A percentile compares a stretch with the other conserved stretches of the same genome.
Evolutionary conservation across 2,113 vertebrate genomes (phyloP).

Genomic region (Poecilia latipinna): DNA sequence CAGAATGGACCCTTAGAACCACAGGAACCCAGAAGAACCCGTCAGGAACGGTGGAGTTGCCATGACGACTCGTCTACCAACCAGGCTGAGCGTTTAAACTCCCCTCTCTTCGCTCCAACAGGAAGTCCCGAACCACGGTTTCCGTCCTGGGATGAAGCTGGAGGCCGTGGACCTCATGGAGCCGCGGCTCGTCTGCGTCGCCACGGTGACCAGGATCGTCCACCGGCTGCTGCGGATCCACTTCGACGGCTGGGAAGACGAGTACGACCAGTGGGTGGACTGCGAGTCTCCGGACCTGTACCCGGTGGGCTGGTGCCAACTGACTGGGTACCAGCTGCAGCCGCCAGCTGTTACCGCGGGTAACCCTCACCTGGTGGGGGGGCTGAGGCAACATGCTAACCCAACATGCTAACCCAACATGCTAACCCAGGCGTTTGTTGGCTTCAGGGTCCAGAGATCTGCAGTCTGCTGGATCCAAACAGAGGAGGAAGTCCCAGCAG

Average conservation of each 20-base stretch:
- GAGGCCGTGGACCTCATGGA: constrained; percentile 98
- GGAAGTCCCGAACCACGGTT: constrained; percentile 96
- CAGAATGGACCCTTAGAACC: no score
- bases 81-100: no score
- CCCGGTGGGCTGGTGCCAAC: constrained; percentile 95
- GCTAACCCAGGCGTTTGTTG: not conserved
- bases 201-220: constrained; percentile 94
- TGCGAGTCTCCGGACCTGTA: constrained; percentile 96
- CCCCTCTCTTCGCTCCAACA: constrained; percentile 45
- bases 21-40: no score
- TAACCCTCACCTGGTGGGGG: constrained; percentile 43
- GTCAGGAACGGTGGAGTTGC: no score
- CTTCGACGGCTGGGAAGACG: constrained; percentile 97
- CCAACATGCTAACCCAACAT: no score
- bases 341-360: constrained; percentile 87
- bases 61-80: no score
- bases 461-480: constrained; percentile 88
- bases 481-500: constrained; percentile 96
- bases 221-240: constrained; percentile 93
- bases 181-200: constrained; percentile 94
- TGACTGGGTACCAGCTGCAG: constrained; percentile 94
- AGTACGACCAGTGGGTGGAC: constrained; percentile 98
- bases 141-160: constrained; percentile 93
- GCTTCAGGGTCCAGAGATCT: constrained; percentile 87
- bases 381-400: not conserved